Evolutionary conservation across 1,140 invertebrate genomes (phyloP), one percentile per base, ranked within the genome.

Genomic region (Oryzaephilus surinamensis): DNA sequence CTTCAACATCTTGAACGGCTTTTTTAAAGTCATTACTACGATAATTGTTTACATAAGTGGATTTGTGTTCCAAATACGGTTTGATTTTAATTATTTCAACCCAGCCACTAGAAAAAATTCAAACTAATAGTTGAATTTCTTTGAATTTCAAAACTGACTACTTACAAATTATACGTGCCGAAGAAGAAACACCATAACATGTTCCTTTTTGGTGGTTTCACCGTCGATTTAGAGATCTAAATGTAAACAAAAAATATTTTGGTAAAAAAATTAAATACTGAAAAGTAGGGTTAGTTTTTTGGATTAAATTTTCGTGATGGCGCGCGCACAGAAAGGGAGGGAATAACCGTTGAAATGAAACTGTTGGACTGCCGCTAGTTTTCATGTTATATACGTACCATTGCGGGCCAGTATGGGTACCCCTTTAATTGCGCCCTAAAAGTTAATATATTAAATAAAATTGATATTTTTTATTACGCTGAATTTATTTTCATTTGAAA

Each of bases 361-460:
- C 45, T 32, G 41, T 32, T n/a, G n/a, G n/a, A n/a, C n/a, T n/a
- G n/a, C n/a, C n/a, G n/a, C n/a, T n/a, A n/a, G 23, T 24, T 4
- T 20, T 20, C 8, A 8, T 24, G 23, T 33, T 50, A n/a, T 38
- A 59, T 52, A 77, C 82, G 81, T 76, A 93, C 87, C 76, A 84
- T 83, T 64, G 83, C 87, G 26, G 89, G 88, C 89, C 89, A 94
- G 43, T 86, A 84, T 41, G 85, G 84, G 69, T 88, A 94, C 55
- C 87, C 85, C 72, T 91, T 92, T 87, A 92, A 92, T 74, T 91
- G 91, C 13, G 88, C 88, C 88, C 88, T 91, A 72, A 58, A 84
- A 84, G 62, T 63, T 64, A 70, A 11, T 8, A 31, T 18, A 32
- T 32, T 28, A 28, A 43, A 39, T 36, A 24, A 8, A 24, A 36